Evolutionary conservation across 2,888 invertebrate species (phyloP), one percentile per base, ranked within the genome.

Genomic region (Pollenia labialis): DNA sequence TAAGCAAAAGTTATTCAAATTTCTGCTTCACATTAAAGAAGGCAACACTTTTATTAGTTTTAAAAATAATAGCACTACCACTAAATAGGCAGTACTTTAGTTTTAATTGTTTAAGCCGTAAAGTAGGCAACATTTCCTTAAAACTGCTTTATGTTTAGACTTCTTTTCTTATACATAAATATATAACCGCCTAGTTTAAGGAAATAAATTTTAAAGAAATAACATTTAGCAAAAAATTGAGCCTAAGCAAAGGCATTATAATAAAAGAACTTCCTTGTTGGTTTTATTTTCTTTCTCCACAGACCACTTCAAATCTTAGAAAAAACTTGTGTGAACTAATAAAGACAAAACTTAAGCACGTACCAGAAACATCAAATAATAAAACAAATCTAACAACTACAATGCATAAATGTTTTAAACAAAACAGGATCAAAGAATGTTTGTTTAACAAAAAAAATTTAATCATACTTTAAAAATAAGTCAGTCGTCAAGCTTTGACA

Each of bases 271-370:
- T 87, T 84, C 87, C 87, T 77, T 77, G 68, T 81, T 71, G 32
- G 32, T 76, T 69, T 68, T 16, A 10, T 10, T 44, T 0, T 0
- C n/a, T 74, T 74, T 58, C 52, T 16, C 44, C 52, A 40, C 81
- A 81, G 82, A 83, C 79, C 52, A 83, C 86, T 83, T 83, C 11
- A 82, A 52, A 23, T 54, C 44, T 16, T 48, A 58, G n/a, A 82
- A 11, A 72, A 77, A 81, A 66, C 81, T 77, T 74, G 42, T 79
- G 44, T 56, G 58, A 81, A 75, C 76, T 85, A 64, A 71, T 72
- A 76, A 77, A 81, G 83, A 87, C 68, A 69, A 87, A 79, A 84
- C 87, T 87, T 81, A 84, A 74, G 84, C 84, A 87, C 84, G 87
- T 84, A 81, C 44, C 44, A 68, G 46, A 60, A 86, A 83, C 60